Conservation (phyloP, 2,888 invertebrate genomes). For the Horisme vitalbata region DNA sequence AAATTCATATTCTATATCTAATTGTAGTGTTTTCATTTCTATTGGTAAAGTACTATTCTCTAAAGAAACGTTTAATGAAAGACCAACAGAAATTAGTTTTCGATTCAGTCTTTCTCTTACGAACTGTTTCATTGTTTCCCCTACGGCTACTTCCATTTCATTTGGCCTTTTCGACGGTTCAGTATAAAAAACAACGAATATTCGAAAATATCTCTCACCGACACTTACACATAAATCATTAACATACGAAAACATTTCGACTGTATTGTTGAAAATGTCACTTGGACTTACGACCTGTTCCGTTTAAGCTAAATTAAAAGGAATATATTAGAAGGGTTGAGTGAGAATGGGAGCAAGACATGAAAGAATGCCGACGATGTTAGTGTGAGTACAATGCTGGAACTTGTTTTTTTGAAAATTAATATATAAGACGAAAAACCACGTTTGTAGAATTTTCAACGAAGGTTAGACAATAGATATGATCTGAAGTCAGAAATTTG, state of each 20-base stretch:
- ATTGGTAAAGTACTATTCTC: too few relatives aligned
- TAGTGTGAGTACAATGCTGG: constrained; percentile 29
- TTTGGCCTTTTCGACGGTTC: constrained; percentile 59
- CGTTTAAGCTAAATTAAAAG: constrained; percentile 73
- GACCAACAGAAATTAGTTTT: not conserved
- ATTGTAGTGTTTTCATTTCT: constrained; percentile 27
- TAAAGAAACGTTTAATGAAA: too few relatives aligned
- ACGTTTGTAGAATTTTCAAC: not conserved
- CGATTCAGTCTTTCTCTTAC: constrained; percentile 1
- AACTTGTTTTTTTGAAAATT: constrained; percentile 21
- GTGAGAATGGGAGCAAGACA: constrained; percentile 53
- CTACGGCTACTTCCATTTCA: constrained; percentile 51
- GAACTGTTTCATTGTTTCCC: constrained; percentile 55
- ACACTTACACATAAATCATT: constrained; percentile 80
- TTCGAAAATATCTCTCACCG: constrained; percentile 64
- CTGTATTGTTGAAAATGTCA: constrained; percentile 81
- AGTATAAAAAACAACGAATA: constrained; percentile 64
- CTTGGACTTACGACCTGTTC: constrained; percentile 79
- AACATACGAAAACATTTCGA: constrained; percentile 81
- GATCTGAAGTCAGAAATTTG: constrained; percentile 6
- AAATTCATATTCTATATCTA: too few relatives aligned
- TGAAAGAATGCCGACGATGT: constrained; percentile 69
- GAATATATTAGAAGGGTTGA: constrained; percentile 47
- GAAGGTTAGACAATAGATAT: constrained; percentile 5
- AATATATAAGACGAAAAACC: constrained; percentile 9